phyloP scores from a whole-genome alignment of 1,140 invertebrate species.

The Eueides isabella region DNA sequence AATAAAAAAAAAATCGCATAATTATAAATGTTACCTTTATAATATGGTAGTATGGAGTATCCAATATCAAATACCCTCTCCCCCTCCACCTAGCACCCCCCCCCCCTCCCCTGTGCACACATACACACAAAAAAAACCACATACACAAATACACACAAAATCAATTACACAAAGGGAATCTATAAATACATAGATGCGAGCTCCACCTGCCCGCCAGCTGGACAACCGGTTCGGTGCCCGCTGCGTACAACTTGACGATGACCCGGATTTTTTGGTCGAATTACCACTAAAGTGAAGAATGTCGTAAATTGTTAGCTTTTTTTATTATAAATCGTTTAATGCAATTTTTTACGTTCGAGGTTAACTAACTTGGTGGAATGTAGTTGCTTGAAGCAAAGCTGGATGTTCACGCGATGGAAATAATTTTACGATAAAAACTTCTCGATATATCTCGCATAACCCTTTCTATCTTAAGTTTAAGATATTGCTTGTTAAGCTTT shows the following conservation, averaged over 20 bases:
- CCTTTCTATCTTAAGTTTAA: too few species aligned
- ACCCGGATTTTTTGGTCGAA: slow-evolving; percentile 47
- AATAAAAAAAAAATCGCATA: too few species aligned
- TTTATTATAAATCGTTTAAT: neutral
- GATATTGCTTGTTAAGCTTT: too few species aligned
- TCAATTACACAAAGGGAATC: slow-evolving; percentile 30
- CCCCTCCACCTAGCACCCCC: too few species aligned
- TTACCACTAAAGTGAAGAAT: slow-evolving; percentile 23
- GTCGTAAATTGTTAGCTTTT: neutral
- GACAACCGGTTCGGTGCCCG: slow-evolving; percentile 49
- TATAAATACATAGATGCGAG: slow-evolving; percentile 25
- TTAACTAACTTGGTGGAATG: neutral
- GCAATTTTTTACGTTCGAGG: neutral
- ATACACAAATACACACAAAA: slow-evolving; percentile 6
- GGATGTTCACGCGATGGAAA: too few species aligned
- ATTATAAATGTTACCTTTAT: too few species aligned
- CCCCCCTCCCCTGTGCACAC: neutral
- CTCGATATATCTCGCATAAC: too few species aligned
- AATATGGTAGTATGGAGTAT: too few species aligned
- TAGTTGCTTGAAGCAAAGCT: neutral
- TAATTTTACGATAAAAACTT: too few species aligned
- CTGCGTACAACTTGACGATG: slow-evolving; percentile 43
- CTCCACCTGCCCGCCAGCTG: slow-evolving; percentile 49
- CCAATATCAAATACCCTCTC: too few species aligned
- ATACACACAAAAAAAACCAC: neutral